Conservation (phyloP, 2,888 invertebrate genomes). For the Agapostemon virescens region DNA sequence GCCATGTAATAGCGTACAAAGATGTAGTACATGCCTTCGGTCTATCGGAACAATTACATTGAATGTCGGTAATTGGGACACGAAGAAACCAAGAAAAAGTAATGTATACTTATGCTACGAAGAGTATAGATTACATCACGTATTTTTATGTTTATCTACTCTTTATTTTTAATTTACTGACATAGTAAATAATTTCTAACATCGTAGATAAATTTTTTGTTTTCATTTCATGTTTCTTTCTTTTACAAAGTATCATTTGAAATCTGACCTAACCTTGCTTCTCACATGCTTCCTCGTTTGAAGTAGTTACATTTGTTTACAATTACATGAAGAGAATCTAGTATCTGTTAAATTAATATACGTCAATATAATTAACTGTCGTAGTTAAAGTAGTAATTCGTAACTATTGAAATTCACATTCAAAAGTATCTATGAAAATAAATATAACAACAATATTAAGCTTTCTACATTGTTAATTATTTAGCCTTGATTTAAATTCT, state of each 20-base stretch:
- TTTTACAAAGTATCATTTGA: neutral
- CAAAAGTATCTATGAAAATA: neutral
- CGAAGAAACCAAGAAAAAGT: constrained; percentile 73
- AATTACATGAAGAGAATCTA: neutral
- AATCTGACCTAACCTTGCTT: constrained; percentile 44
- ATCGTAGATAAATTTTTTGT: neutral
- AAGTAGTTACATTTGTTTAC: constrained; percentile 10
- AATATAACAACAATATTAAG: neutral
- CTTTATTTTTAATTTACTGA: neutral
- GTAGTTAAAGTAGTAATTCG: neutral
- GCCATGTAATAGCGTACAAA: constrained; percentile 64
- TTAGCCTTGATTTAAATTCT: neutral
- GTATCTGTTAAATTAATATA: neutral
- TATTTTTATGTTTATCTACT: constrained; percentile 32
- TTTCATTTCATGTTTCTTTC: neutral
- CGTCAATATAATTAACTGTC: neutral
- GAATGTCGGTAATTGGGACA: constrained; percentile 70
- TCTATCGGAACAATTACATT: constrained; percentile 64
- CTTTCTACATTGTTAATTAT: neutral
- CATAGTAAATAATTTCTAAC: neutral
- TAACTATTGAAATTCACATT: neutral
- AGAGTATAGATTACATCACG: constrained; percentile 74
- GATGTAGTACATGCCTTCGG: constrained; percentile 69
- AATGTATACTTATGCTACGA: constrained; percentile 56
- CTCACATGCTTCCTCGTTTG: constrained; percentile 30